A percentile compares a stretch with the other conserved stretches of the same genome.
phyloP scores from a whole-genome alignment of 1,140 invertebrate species.

The Magallana ariakensis region DNA sequence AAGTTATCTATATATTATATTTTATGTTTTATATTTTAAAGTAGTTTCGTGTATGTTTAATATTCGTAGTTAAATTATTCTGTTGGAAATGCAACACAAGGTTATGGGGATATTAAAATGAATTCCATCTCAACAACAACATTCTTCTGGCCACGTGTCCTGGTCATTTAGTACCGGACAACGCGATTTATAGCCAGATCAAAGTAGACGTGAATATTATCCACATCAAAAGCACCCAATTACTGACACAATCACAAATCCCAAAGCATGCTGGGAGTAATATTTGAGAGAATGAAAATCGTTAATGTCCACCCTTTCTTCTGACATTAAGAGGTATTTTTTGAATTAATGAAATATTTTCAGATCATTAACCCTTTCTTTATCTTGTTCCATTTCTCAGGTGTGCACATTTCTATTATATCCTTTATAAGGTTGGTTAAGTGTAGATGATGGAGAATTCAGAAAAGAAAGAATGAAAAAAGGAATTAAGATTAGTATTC shows the following conservation, averaged over 20 bases:
- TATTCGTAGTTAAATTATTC: no score
- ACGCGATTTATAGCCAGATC: neutral
- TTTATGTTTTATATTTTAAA: no score
- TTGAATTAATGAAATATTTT: constrained; percentile 26
- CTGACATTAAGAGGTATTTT: constrained; percentile 32
- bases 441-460: no score
- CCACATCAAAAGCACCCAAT: neutral
- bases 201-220: neutral
- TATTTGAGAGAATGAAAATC: neutral
- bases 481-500: no score
- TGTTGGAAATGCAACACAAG: no score
- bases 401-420: no score
- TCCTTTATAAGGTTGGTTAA: no score
- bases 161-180: neutral
- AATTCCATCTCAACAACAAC: no score
- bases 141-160: neutral
- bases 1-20: no score
- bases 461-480: no score
- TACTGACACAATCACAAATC: neutral
- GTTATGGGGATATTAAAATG: no score
- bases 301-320: neutral
- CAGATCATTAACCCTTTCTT: constrained; percentile 14
- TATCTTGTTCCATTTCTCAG: neutral
- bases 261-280: neutral
- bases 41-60: no score